Evolutionary conservation across 2,797 vertebrate genomes (phyloP), one percentile per base, ranked within the genome.

Genomic region (Danio tinwini): DNA sequence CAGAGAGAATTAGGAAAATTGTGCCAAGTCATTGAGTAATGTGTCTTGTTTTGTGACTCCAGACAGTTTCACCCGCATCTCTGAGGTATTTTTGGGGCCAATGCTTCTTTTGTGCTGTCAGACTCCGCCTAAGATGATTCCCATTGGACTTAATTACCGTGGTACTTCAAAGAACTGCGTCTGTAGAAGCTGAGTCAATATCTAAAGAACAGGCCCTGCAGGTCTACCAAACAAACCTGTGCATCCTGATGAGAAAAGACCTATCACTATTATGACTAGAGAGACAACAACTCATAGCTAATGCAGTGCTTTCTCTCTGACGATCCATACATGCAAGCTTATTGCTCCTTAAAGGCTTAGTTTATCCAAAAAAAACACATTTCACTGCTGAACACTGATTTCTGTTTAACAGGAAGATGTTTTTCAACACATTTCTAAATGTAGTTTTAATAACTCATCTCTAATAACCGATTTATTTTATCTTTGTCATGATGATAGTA

Each of bases 101-200:
- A n/a, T 65, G 14, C 74, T 69, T 68, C 16, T 61, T 40, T 14
- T 52, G 39, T 19, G 63, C 52, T 65, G 59, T 63, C 69, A 69
- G 67, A 40, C 44, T 59, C 19, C 1, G 74, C 44, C 65, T 50
- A 68, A 47, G 63, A 64, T 5, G 19, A 42, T 75, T 78, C 64
- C 64, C 78, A 72, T 65, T 65, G 62, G 78, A 81, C 49, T 78
- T 76, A 74, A 85, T 81, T 81, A 83, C 71, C 14, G 63, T 59
- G 65, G 45, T 65, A 16, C 73, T 83, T 82, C 74, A 85, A 78
- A 77, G 37, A 42, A 58, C 40, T 45, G 37, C 12, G 37, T 61
- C 55, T 79, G 72, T 70, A 72, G 49, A 63, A 55, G 52, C 7
- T 9, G 64, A 56, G 44, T 76, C 72, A 56, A 40, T 59, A 76